Percentiles rank a stretch among this genome's conserved stretches.
Evolutionary conservation across 2,888 invertebrate genomes (phyloP).

Genomic region (Thereva unica): DNA sequence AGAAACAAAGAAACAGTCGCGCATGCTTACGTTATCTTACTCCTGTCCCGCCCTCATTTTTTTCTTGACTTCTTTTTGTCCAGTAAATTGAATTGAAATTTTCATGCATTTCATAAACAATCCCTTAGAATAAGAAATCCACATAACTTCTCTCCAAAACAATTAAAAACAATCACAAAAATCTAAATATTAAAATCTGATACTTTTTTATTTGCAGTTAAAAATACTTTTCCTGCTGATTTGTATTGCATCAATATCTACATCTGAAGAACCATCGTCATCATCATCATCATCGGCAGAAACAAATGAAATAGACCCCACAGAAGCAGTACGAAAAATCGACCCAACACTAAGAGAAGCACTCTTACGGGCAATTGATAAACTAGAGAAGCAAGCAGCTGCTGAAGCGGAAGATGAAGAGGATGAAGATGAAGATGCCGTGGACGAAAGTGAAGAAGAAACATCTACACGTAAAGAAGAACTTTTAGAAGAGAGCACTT

Average conservation of each 20-base stretch:
- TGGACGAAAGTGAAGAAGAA: slow-evolving; percentile 54
- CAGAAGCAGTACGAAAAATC: slow-evolving; percentile 61
- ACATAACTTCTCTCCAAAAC: too few relatives aligned
- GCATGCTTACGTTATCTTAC: too few relatives aligned
- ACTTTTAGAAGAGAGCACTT: slow-evolving; percentile 59
- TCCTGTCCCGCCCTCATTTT: too few relatives aligned
- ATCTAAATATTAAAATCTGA: too few relatives aligned
- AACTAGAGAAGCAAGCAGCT: slow-evolving; percentile 69
- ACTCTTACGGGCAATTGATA: slow-evolving; percentile 73
- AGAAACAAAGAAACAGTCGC: too few relatives aligned
- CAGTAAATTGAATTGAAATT: too few relatives aligned
- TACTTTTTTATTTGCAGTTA: neutral
- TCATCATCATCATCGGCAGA: slow-evolving; percentile 47
- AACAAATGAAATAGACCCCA: slow-evolving; percentile 59
- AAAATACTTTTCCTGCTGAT: slow-evolving; percentile 13
- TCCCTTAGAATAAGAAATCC: too few relatives aligned
- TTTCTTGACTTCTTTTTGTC: too few relatives aligned
- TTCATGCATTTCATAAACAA: too few relatives aligned
- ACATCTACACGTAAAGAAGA: slow-evolving; percentile 51
- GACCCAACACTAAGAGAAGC: slow-evolving; percentile 77
- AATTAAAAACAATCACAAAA: too few relatives aligned
- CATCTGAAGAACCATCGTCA: slow-evolving; percentile 41
- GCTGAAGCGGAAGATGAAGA: slow-evolving; percentile 49
- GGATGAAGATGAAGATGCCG: slow-evolving; percentile 48
- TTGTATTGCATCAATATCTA: slow-evolving; percentile 28